Conservation (phyloP, 1,140 invertebrate genomes). For the Diachasmimorpha longicaudata region DNA sequence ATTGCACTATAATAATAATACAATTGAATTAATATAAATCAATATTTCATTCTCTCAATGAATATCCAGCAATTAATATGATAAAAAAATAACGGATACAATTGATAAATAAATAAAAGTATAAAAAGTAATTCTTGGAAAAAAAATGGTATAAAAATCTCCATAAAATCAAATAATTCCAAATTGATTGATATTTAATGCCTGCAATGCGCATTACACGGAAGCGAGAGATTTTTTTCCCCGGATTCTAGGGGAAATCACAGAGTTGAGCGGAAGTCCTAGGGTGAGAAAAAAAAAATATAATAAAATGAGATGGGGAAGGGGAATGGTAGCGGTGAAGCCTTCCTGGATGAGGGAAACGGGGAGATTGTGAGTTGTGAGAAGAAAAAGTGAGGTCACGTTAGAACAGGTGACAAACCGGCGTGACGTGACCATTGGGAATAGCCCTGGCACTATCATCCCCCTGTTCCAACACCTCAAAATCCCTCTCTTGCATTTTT, state of each 20-base stretch:
- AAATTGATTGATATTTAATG: not conserved
- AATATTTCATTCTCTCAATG: no score
- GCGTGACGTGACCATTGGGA: slow-evolving; percentile 39
- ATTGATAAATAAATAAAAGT: no score
- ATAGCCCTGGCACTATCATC: slow-evolving; percentile 25
- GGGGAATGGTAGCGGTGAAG: not conserved
- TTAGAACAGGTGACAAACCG: slow-evolving; percentile 42
- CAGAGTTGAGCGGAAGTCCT: not conserved
- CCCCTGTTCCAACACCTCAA: slow-evolving; percentile 5
- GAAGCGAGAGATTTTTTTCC: not conserved
- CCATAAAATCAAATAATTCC: not conserved
- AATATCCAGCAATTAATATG: no score
- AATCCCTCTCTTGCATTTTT: slow-evolving; percentile 17
- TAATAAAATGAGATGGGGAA: not conserved
- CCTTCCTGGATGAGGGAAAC: not conserved
- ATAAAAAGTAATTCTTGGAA: no score
- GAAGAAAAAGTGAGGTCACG: slow-evolving; percentile 31
- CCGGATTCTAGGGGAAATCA: not conserved
- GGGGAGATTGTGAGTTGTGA: slow-evolving; percentile 12
- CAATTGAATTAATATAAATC: no score
- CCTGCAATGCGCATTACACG: not conserved
- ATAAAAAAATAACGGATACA: no score
- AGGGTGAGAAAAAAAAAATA: not conserved
- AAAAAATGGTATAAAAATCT: no score
- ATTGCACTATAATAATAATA: no score